phyloP scores from a whole-genome alignment of 1,140 invertebrate species.

The Drosophila busckii region DNA sequence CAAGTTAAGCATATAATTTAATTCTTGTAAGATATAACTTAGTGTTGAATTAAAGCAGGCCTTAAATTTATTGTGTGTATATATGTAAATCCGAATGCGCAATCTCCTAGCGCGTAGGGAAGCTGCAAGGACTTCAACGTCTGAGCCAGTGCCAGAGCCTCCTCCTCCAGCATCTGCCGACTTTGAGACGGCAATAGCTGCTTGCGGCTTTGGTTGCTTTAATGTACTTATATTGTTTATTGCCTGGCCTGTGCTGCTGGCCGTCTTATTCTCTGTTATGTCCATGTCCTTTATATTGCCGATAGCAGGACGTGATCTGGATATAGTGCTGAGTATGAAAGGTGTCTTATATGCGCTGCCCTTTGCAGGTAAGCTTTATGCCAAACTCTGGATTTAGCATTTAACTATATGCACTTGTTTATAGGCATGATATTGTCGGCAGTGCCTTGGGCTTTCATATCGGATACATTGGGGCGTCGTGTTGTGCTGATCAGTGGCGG shows the following conservation, averaged over 20 bases:
- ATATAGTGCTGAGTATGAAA: slow-evolving; percentile 83
- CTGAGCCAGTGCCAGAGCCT: too few relatives aligned
- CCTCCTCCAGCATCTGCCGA: too few relatives aligned
- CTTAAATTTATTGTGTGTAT: too few relatives aligned
- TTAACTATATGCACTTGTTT: slow-evolving; percentile 6
- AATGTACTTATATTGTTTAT: slow-evolving; percentile 82
- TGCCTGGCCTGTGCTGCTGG: slow-evolving; percentile 82
- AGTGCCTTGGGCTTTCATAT: slow-evolving; percentile 89
- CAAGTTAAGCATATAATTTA: too few relatives aligned
- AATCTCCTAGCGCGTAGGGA: too few relatives aligned
- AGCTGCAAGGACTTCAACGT: too few relatives aligned
- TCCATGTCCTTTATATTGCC: slow-evolving; percentile 85
- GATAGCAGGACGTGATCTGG: slow-evolving; percentile 85
- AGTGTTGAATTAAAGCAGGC: too few relatives aligned
- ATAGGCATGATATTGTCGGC: slow-evolving; percentile 90
- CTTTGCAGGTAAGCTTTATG: slow-evolving; percentile 83
- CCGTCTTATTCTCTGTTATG: slow-evolving; percentile 83
- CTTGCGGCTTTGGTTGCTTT: slow-evolving; percentile 83
- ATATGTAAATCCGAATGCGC: too few relatives aligned
- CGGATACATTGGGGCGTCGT: slow-evolving; percentile 87
- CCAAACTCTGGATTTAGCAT: background rate
- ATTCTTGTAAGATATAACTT: too few relatives aligned
- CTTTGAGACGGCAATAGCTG: slow-evolving; percentile 82
- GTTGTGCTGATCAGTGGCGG: slow-evolving; percentile 85
- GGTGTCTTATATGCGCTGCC: slow-evolving; percentile 84